Conservation (phyloP, 1,140 invertebrate species). For the Aphidius ervi region DNA sequence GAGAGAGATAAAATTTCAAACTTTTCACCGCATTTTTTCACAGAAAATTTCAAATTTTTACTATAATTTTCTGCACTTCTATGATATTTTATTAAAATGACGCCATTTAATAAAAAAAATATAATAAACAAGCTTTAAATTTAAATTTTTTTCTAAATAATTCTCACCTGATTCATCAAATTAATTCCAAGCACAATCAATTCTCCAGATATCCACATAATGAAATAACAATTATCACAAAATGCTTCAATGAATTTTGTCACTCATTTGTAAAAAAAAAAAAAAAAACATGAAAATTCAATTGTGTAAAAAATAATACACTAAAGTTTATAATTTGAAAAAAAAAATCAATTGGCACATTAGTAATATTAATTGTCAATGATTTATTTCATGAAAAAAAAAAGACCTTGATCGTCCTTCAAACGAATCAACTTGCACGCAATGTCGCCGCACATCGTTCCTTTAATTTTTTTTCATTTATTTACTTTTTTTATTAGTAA, state of each 20-base stretch:
- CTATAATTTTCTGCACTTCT: neutral
- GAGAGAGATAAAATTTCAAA: neutral
- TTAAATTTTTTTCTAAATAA: neutral
- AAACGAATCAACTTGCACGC: neutral
- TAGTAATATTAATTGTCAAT: too few relatives aligned
- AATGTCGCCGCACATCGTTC: too few relatives aligned
- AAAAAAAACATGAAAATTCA: neutral
- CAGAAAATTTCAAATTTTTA: neutral
- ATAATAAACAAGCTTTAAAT: too few relatives aligned
- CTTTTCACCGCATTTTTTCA: neutral
- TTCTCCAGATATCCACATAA: constrained; percentile 33
- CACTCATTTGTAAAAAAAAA: too few relatives aligned
- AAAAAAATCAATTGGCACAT: too few relatives aligned
- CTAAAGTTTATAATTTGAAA: too few relatives aligned
- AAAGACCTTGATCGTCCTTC: constrained; percentile 14
- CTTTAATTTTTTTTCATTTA: too few relatives aligned
- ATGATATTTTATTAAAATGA: neutral
- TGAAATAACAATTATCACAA: too few relatives aligned
- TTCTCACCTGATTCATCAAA: constrained; percentile 7
- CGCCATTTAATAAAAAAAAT: too few relatives aligned
- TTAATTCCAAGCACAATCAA: neutral
- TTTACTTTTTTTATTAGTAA: too few relatives aligned
- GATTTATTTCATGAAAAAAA: neutral
- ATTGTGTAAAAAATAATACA: neutral
- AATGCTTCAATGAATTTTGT: too few relatives aligned